Evolutionary conservation across 2,888 invertebrate species (phyloP).

Genomic region (Harpalus rubripes): DNA sequence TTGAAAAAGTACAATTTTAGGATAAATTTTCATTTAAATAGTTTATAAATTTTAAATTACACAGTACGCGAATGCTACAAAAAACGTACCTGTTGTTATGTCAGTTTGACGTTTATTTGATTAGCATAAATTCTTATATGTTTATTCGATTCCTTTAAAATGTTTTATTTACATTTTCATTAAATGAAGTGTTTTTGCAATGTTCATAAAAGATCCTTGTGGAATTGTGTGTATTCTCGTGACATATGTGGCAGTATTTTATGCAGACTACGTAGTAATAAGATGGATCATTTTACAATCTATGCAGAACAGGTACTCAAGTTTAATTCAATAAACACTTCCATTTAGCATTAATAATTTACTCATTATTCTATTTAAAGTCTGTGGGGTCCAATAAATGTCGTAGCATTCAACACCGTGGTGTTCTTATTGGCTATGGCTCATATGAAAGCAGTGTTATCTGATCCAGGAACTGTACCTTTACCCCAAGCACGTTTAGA

Average conservation of each 20-base stretch:
- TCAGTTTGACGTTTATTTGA: slow-evolving; percentile 64
- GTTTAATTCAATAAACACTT: background rate
- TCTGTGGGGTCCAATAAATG: slow-evolving; percentile 90
- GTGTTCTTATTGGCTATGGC: slow-evolving; percentile 87
- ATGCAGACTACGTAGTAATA: slow-evolving; percentile 93
- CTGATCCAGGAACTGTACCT: slow-evolving; percentile 95
- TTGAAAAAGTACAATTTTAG: too few species aligned
- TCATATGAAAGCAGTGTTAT: slow-evolving; percentile 91
- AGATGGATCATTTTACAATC: slow-evolving; percentile 90
- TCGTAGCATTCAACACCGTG: slow-evolving; percentile 88
- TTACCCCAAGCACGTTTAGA: slow-evolving; percentile 85
- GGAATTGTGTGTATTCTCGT: slow-evolving; percentile 90
- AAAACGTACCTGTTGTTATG: slow-evolving; percentile 63
- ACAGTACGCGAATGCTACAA: background rate
- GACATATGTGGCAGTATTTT: slow-evolving; percentile 89
- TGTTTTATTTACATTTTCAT: slow-evolving; percentile 27
- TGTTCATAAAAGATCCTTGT: slow-evolving; percentile 90
- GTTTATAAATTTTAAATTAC: background rate
- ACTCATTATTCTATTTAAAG: slow-evolving; percentile 75
- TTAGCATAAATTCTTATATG: slow-evolving; percentile 26
- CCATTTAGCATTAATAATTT: background rate
- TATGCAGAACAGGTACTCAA: slow-evolving; percentile 86
- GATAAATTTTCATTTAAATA: too few species aligned
- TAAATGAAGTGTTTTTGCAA: slow-evolving; percentile 73
- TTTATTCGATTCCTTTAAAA: slow-evolving; percentile 52